Evolutionary conservation across 2,888 invertebrate species (phyloP).

Genomic region (Desoria tigrina): DNA sequence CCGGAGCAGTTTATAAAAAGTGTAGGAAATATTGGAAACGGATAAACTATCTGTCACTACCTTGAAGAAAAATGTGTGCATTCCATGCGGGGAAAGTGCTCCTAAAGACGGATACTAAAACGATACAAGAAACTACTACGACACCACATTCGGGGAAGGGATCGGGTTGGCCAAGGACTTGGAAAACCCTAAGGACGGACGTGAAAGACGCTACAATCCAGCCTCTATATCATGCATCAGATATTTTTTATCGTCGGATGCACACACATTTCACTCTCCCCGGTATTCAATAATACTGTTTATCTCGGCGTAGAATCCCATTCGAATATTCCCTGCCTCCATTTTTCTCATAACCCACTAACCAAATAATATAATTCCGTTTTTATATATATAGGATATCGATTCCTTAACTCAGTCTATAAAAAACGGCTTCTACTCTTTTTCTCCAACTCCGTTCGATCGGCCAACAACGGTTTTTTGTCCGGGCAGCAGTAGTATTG

Average conservation of each 20-base stretch:
- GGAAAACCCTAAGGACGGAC: too few species aligned
- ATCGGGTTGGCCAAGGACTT: too few species aligned
- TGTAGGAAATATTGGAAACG: constrained; percentile 8
- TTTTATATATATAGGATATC: constrained; percentile 1
- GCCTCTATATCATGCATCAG: constrained; percentile 7
- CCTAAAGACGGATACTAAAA: too few species aligned
- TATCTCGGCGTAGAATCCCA: constrained; percentile 4
- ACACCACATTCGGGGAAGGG: too few species aligned
- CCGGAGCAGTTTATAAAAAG: not conserved
- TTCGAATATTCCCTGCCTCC: constrained; percentile 3
- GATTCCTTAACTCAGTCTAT: not conserved
- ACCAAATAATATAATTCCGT: constrained; percentile 1
- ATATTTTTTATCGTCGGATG: constrained; percentile 12
- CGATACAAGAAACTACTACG: too few species aligned
- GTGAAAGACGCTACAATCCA: too few species aligned
- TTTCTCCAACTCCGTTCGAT: too few species aligned
- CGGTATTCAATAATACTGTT: constrained; percentile 7
- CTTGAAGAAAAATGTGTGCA: constrained; percentile 1
- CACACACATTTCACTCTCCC: constrained; percentile 12
- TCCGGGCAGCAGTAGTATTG: too few species aligned
- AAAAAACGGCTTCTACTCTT: not conserved
- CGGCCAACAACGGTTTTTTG: too few species aligned
- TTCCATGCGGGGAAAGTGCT: constrained; percentile 1
- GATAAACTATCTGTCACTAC: constrained; percentile 14
- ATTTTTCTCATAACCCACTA: constrained; percentile 7